Evolutionary conservation across 1,140 invertebrate species (phyloP).

Genomic region (Helicorthomorpha holstii): DNA sequence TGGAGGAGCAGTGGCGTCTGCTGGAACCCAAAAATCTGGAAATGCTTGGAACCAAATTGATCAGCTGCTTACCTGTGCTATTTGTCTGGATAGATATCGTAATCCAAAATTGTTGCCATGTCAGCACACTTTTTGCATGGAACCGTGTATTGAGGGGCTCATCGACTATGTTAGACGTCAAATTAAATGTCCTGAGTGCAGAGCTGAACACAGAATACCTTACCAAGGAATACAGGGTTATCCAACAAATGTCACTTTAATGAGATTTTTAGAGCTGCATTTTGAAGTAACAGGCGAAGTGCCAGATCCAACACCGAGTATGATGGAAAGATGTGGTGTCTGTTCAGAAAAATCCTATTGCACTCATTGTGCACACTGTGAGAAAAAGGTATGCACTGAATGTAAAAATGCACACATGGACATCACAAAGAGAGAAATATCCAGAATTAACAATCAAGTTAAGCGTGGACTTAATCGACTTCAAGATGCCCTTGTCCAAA

Average conservation of each 20-base stretch:
- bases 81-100: constrained; percentile 90
- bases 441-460: constrained; percentile 82
- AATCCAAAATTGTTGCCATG: constrained; percentile 96
- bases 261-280: constrained; percentile 85
- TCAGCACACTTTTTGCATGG: constrained; percentile 98
- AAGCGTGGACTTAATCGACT: constrained; percentile 65
- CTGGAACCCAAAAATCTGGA: neutral
- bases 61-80: constrained; percentile 90
- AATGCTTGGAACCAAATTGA: constrained; percentile 56
- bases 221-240: constrained; percentile 90
- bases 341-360: constrained; percentile 91
- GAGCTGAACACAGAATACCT: constrained; percentile 90
- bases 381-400: constrained; percentile 74
- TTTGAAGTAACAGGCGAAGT: constrained; percentile 83
- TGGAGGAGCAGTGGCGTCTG: constrained; percentile 2
- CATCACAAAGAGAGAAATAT: constrained; percentile 80
- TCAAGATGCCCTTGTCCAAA: constrained; percentile 60
- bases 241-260: constrained; percentile 88
- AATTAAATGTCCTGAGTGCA: constrained; percentile 98
- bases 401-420: constrained; percentile 89
- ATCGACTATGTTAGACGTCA: constrained; percentile 86
- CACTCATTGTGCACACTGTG: constrained; percentile 77
- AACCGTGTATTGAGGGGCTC: constrained; percentile 91
- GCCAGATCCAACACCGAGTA: constrained; percentile 60
- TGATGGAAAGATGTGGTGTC: constrained; percentile 37